These are phyloP conservation scores for Lutraria lutraria DNA, from an alignment of 2,888 invertebrate species.

Conservation along the genomic window DNA sequence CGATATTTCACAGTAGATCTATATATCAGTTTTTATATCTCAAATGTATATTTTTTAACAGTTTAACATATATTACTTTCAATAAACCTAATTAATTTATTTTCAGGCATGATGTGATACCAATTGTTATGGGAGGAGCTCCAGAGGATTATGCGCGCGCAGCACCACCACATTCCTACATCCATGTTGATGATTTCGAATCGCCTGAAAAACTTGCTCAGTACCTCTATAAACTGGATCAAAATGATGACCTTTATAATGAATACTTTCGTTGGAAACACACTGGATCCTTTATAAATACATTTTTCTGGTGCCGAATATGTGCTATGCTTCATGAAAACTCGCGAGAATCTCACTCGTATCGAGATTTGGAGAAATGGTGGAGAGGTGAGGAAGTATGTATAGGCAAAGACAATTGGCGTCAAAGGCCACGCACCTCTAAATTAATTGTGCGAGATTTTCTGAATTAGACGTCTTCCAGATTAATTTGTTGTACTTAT, in stretches of 20 bases:
- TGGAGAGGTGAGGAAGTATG: conserved; percentile 90
- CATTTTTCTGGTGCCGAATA: conserved; percentile 96
- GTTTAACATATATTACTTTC: too few relatives aligned
- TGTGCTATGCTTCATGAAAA: conserved; percentile 89
- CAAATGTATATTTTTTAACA: too few relatives aligned
- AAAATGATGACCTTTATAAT: conserved; percentile 96
- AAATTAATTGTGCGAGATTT: conserved; percentile 66
- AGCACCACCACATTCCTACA: conserved; percentile 97
- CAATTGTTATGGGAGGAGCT: conserved; percentile 98
- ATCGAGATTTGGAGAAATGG: conserved; percentile 96
- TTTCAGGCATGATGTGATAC: conserved; percentile 93
- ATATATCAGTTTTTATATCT: too few relatives aligned
- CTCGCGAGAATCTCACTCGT: conserved; percentile 85
- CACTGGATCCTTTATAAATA: conserved; percentile 98
- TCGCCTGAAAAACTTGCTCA: conserved; percentile 94
- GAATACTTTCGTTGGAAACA: conserved; percentile 98
- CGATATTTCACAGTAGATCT: too few relatives aligned
- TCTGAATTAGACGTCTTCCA: conserved; percentile 33
- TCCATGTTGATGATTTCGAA: conserved; percentile 98
- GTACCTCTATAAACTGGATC: conserved; percentile 94
- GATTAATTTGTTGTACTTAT: neutral
- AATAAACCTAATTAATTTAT: neutral
- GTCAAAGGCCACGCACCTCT: conserved; percentile 60
- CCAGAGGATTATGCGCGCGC: conserved; percentile 95
- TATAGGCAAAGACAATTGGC: conserved; percentile 80